Evolutionary conservation across 2,888 invertebrate genomes (phyloP).

Genomic region (Aleiodes alternator): DNA sequence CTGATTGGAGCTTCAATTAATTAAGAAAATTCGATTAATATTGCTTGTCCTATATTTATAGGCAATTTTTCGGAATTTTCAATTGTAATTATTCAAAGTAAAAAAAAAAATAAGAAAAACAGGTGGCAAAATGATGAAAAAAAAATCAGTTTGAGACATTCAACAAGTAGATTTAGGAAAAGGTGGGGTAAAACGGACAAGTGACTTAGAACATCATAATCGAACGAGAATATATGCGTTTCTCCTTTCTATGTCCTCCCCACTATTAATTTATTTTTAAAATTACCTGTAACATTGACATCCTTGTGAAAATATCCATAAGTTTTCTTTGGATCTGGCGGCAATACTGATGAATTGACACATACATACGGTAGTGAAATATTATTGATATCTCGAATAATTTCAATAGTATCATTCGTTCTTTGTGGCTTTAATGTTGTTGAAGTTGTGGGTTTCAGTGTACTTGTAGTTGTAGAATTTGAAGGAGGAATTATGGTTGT

Average conservation of each 20-base stretch:
- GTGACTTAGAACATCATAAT: too few species aligned
- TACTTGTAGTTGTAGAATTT: conserved; percentile 46
- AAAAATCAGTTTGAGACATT: too few species aligned
- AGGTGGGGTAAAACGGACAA: too few species aligned
- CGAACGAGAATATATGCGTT: too few species aligned
- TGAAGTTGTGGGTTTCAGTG: conserved; percentile 40
- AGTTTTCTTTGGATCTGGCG: conserved; percentile 81
- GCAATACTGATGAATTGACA: conserved; percentile 79
- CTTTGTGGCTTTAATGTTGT: conserved; percentile 48
- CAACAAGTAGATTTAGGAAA: too few species aligned
- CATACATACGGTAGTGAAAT: conserved; percentile 77
- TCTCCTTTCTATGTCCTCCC: too few species aligned
- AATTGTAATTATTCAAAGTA: too few species aligned
- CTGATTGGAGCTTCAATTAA: conserved; percentile 82
- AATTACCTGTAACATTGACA: conserved; percentile 82
- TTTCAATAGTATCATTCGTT: conserved; percentile 41
- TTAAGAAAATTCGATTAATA: conserved; percentile 34
- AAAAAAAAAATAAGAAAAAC: conserved; percentile 22
- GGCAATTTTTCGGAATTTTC: too few species aligned
- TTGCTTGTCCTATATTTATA: not conserved
- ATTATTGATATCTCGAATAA: conserved; percentile 60
- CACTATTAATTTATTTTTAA: not conserved
- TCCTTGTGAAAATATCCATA: conserved; percentile 85
- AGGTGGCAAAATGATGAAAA: too few species aligned
- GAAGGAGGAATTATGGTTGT: conserved; percentile 44